phyloP scores from a whole-genome alignment of 2,113 vertebrate genomes.

The Terrapene triunguis region DNA sequence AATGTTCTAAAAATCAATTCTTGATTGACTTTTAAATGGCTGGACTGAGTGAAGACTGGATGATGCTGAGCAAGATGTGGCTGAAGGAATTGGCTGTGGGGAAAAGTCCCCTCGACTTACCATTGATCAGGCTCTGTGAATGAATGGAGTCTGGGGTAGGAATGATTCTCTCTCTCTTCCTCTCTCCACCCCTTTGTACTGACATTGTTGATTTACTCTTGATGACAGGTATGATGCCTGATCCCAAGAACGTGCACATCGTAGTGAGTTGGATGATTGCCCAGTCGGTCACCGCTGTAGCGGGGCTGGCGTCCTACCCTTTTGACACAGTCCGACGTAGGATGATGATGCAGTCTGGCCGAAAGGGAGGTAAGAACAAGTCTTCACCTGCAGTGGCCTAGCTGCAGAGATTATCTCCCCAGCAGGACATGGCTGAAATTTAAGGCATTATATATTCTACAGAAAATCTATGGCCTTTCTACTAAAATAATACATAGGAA shows the following conservation, averaged over 20 bases:
- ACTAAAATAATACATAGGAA: rapidly evolving
- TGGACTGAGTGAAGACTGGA: neutral
- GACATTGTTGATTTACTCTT: conserved; percentile 11
- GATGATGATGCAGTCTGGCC: conserved; percentile 99
- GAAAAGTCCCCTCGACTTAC: neutral
- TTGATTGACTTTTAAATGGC: neutral
- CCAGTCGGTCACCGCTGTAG: conserved; percentile 93
- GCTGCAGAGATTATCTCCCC: neutral
- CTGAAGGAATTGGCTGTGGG: neutral
- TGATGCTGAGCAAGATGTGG: neutral
- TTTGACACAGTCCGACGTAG: conserved; percentile 98
- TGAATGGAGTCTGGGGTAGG: neutral
- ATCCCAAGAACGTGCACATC: conserved; percentile 98
- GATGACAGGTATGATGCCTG: conserved; percentile 94
- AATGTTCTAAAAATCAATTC: neutral
- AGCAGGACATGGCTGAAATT: neutral
- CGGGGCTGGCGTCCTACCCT: conserved; percentile 95
- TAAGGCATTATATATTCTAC: rapidly evolving
- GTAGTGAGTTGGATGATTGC: conserved; percentile 98
- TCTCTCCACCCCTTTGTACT: neutral
- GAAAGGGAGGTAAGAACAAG: conserved; percentile 92
- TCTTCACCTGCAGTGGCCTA: neutral
- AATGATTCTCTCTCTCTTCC: neutral
- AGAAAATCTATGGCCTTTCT: neutral
- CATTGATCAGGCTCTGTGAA: neutral